Conservation (phyloP, 1,140 invertebrate species). For the Macrobrachium rosenbergii region DNA sequence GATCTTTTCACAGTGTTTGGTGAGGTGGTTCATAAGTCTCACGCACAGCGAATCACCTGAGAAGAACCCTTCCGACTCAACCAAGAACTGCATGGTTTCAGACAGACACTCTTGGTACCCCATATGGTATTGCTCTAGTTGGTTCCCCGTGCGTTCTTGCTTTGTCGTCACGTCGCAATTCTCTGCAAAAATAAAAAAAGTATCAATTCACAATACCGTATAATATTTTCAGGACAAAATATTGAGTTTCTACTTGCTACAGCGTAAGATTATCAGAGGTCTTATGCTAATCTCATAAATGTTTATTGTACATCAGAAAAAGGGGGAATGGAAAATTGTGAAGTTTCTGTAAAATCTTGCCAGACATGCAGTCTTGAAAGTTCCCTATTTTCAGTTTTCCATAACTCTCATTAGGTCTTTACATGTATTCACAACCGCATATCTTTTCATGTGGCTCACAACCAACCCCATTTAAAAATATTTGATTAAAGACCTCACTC, state of each 20-base stretch:
- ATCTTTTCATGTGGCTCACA: too few species aligned
- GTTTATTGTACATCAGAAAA: too few species aligned
- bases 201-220: background rate
- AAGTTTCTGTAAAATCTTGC: too few species aligned
- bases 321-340: too few species aligned
- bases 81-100: constrained; percentile 89
- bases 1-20: constrained; percentile 84
- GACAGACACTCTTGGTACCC: constrained; percentile 92
- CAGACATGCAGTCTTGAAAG: too few species aligned
- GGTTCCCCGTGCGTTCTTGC: constrained; percentile 49
- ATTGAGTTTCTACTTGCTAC: too few species aligned
- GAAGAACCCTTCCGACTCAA: constrained; percentile 85
- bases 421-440: too few species aligned
- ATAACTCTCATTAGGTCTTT: too few species aligned
- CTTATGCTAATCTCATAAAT: too few species aligned
- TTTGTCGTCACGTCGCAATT: constrained; percentile 66
- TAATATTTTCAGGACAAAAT: background rate
- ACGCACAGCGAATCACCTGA: constrained; percentile 85
- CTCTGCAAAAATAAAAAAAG: constrained; percentile 64
- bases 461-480: too few species aligned
- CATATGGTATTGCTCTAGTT: constrained; percentile 54
- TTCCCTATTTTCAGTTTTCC: too few species aligned
- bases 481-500: too few species aligned
- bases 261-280: background rate
- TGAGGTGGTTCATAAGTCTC: constrained; percentile 85